Evolutionary conservation across 2,888 invertebrate genomes (phyloP), one percentile per base, ranked within the genome.

Genomic region (Eupithecia dodoneata): DNA sequence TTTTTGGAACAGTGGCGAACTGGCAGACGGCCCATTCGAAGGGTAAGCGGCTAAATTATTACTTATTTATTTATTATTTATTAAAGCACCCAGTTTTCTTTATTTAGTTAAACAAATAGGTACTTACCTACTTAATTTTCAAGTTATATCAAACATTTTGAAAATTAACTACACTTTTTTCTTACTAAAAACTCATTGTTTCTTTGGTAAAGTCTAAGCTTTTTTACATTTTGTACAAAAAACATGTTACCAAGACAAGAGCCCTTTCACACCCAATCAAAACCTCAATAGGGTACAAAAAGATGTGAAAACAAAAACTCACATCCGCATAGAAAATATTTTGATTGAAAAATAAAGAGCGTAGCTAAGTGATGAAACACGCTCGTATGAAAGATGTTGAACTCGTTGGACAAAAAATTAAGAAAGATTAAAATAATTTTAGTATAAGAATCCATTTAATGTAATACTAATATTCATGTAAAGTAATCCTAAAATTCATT

Each of bases 311-410:
- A 90, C 88, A 81, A 81, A 82, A 82, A 83, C 83, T 84, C 82
- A 88, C 87, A 93, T 93, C 93, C 92, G 91, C 79, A 89, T 87
- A 89, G 86, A 89, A 89, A 92, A 90, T 90, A 92, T 93, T 92
- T 94, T 92, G 93, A 95, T 95, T 93, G 93, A 87, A 95, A 94
- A 94, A 94, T 94, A 94, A 94, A 92, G 91, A 89, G 87, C 93
- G 91, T 91, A 80, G 86, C 93, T 89, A 94, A 94, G 86, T 85
- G 82, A 86, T 87, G 85, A 84, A 87, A 87, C 85, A 88, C 86
- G 85, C 86, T 85, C 84, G 72, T 74, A 76, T 72, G 72, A 69
- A 76, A 78, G 59, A 73, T 77, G 75, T 78, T 73, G n/a, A 63
- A 78, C 69, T 70, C 59, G 67, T 75, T 44, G 4, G 15, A 66